Evolutionary conservation across 2,797 vertebrate genomes (phyloP).

Genomic region (Melanogrammus aeglefinus): DNA sequence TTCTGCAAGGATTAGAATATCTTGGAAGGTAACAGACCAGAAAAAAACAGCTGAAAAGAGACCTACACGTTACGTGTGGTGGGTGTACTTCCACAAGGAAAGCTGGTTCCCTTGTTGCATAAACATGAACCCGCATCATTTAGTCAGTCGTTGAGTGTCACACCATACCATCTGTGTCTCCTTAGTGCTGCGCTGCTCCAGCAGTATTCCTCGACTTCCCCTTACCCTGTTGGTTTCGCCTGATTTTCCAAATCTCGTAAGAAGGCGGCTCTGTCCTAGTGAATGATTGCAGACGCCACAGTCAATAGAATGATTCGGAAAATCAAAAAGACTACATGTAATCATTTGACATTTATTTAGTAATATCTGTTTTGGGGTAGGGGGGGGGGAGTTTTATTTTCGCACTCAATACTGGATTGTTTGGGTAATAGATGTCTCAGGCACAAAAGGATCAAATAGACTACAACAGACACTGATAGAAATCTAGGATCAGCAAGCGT

Average conservation of each 20-base stretch:
- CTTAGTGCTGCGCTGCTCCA: background rate
- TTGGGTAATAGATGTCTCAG: background rate
- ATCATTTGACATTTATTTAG: background rate
- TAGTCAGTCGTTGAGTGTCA: background rate
- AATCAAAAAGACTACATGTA: background rate
- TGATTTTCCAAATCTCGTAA: conserved; percentile 5
- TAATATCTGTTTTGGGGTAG: background rate
- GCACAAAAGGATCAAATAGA: too few relatives aligned
- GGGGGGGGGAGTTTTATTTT: background rate
- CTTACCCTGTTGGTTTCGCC: conserved; percentile 18
- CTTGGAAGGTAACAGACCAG: background rate
- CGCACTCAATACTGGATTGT: background rate
- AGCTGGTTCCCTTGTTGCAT: too few relatives aligned
- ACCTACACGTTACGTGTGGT: background rate
- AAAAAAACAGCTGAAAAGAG: background rate
- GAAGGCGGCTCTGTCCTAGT: conserved; percentile 28
- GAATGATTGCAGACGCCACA: conserved; percentile 3
- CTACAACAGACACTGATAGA: background rate
- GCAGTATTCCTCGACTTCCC: conserved; percentile 21
- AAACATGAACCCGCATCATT: background rate
- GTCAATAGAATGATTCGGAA: background rate
- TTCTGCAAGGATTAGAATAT: background rate
- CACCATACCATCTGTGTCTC: background rate
- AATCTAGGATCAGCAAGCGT: background rate
- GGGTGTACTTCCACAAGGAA: background rate